Evolutionary conservation across 2,888 invertebrate genomes (phyloP), one percentile per base, ranked within the genome.

Genomic region (Phyto melanocephala): DNA sequence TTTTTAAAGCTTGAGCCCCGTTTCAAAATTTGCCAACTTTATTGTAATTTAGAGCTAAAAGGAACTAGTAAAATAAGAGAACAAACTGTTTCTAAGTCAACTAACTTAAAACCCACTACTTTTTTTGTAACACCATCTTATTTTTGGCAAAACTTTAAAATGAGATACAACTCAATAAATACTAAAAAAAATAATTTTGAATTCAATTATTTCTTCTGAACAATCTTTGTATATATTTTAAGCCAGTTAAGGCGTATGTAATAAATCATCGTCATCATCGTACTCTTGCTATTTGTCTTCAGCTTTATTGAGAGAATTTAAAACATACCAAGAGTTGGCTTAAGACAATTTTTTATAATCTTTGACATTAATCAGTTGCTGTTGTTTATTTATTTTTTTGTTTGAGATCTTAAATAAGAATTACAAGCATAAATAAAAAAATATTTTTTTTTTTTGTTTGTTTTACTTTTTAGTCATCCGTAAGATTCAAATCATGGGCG

Each of bases 241-340:
- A 42, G 22, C 40, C 60, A 68, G 15, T 70, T 80, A 70, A 67
- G 60, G 71, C 65, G 47, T 70, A 28, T 65, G 58, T 71, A 78
- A 79, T 78, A 82, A 79, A 71, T 75, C 78, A 82, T 75, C n/a
- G 54, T 56, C 56, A 58, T 68, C 15, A 47, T 74, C 50, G 22
- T 54, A 52, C 35, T 45, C 45, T 37, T 10, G 56, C 47, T 47
- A 79, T 82, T 71, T 75, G 78, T 67, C 78, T 82, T 70, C 35
- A 65, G 28, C 24, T 37, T 75, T 58, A 79, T 71, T 79, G 75
- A 74, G 56, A 50, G 62, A 75, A 67, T 13, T 33, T 22, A 52
- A 65, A 72, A 62, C 60, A 11, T 22, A 60, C 40, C 17, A 37
- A 63, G 33, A 3, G 28, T 6, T 60, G 58, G 24, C 56, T 65